Evolutionary conservation across 53 echinoderm and acorn worm genomes (phyloP), one percentile per base, ranked within the genome.

Genomic region (Stichopus horrens): DNA sequence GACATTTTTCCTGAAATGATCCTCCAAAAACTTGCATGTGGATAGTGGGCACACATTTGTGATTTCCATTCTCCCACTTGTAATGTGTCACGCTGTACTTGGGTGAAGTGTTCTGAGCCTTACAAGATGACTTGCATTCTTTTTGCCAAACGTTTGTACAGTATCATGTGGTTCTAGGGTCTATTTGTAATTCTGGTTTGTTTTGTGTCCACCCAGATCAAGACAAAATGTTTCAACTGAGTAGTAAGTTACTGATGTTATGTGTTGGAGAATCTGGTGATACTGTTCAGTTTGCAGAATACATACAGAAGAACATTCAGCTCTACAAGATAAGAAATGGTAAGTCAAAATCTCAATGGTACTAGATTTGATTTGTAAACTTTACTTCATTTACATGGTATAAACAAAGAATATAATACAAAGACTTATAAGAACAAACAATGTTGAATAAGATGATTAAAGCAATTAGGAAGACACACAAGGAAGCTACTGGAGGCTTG

Each of bases 281-380:
- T 74, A 98, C 99, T 10, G 95, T 93, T 21, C 94, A 94, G 88
- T 98, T 98, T 96, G 99, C 99, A 74, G 99, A 98, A 73, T 96
- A 96, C 75, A 98, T 96, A 55, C 94, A 96, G 88, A 96, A 98
- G 87, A 96, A 98, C 60, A 91, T 98, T 51, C 95, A 96, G 78
- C 94, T 96, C 22, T 98, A 98, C 92, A 98, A 96, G 86, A 98
- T 98, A 90, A 94, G 98, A 83, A 98, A 98, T 92, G 99, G 99
- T 95, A 77, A 94, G 93, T 23, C 10, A 86, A 57, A 0, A 73
- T 22, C 37, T 37, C 37, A 88, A 88, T n/a, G 11, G 68, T 67
- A 14, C n/a, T n/a, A 11, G 11, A 67, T 37, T 37, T 37, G 37
- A 37, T 37, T 37, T 37, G 37, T 37, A 37, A 37, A 37, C 37